A percentile compares a stretch with the other conserved stretches of the same genome.
Evolutionary conservation across 2,888 invertebrate species (phyloP).

Genomic region (Apamea epomidion): DNA sequence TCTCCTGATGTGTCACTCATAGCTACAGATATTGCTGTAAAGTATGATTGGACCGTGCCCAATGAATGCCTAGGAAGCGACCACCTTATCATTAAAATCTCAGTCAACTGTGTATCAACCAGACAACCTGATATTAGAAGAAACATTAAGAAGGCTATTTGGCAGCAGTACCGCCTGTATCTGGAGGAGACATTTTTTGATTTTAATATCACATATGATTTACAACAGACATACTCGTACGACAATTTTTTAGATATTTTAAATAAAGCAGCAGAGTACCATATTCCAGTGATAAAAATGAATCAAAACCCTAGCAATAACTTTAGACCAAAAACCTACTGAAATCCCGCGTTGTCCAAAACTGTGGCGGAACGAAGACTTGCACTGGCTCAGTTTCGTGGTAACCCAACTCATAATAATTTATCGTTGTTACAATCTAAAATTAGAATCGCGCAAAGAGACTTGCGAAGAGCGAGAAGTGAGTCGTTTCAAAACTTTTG

Average conservation of each 20-base stretch:
- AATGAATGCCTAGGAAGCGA: slow-evolving; percentile 8
- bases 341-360: background rate
- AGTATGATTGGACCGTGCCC: slow-evolving; percentile 5
- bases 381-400: slow-evolving; percentile 8
- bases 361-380: background rate
- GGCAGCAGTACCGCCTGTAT: background rate
- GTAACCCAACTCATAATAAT: slow-evolving; percentile 7
- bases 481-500: background rate
- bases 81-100: slow-evolving; percentile 9
- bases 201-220: background rate
- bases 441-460: background rate
- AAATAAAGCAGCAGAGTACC: background rate
- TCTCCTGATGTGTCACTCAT: slow-evolving; percentile 5
- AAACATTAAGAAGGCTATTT: slow-evolving; percentile 8
- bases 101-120: background rate
- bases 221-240: slow-evolving; percentile 10
- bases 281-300: background rate
- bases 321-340: background rate
- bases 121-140: background rate
- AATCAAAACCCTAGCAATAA: background rate
- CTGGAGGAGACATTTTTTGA: background rate
- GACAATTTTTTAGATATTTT: slow-evolving; percentile 9
- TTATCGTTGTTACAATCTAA: background rate
- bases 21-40: slow-evolving; percentile 9
- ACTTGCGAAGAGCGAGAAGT: background rate